Base-by-base conservation (phyloP, 2,888 invertebrate species). In the Esperia sulphurella region DNA sequence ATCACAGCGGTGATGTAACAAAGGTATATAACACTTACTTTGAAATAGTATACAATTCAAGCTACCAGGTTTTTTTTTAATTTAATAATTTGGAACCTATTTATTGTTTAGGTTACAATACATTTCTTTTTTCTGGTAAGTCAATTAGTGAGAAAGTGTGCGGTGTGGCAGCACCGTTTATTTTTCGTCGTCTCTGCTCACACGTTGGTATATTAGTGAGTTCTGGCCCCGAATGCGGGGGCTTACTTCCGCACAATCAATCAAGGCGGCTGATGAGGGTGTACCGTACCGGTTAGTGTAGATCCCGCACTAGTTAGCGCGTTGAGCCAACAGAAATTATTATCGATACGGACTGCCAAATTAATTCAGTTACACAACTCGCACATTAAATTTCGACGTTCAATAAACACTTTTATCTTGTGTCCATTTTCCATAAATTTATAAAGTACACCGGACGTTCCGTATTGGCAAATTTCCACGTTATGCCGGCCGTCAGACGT, bases 241-340 rank as follows among this genome's bases (percentile, higher is more conserved):
- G 75, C 71, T 85, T 83, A 81, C 76, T 81, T 81, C 81, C 80
- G 74, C 76, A 76, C 78, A 82, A 82, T 84, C 81, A 81, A 82
- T 84, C 84, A 81, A 78, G 75, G 71, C 73, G 68, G 65, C 74
- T 75, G 76, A 79, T 79, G 78, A 79, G 76, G 74, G 75, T 69
- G 72, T 71, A 68, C 65, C 66, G 72, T 71, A 68, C 65, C 69
- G 65, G 71, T 66, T 75, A 69, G 71, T 69, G 68, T 68, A 64
- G 69, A 74, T 65, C 71, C 65, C 65, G 62, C 66, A 68, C 68
- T 71, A 68, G 70, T 72, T 68, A 69, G 73, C 69, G 75, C 68
- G 64, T 69, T 61, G 61, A 68, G 57, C 66, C 69, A 66, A 71
- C 71, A 61, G 59, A 74, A 72, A 65, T 63, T 65, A 68, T 59